Conservation (phyloP, 2,797 vertebrate species). For the Morelia viridis region DNA sequence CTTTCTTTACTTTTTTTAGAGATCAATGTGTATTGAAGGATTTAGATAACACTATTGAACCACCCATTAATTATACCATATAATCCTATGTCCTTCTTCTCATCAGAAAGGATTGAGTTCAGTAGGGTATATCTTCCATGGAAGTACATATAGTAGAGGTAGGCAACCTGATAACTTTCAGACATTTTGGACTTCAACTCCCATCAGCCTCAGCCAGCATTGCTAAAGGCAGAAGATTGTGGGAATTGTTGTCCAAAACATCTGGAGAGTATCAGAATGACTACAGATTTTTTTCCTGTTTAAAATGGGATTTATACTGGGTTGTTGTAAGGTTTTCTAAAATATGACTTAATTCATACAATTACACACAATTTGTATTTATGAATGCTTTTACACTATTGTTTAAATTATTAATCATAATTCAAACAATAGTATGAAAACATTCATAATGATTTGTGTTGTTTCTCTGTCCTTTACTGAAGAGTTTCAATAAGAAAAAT, state of each 20-base stretch:
- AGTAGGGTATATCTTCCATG: neutral
- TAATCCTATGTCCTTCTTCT: neutral
- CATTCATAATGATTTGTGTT: neutral
- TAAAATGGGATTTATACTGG: neutral
- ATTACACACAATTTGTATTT: neutral
- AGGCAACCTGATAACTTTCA: neutral
- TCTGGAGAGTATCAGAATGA: neutral
- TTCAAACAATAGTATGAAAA: neutral
- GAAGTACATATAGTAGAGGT: neutral
- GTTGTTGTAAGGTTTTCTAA: neutral
- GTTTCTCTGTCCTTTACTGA: neutral
- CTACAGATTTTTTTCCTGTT: neutral
- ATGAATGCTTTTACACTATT: neutral
- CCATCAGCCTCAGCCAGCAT: neutral
- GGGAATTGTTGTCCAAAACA: neutral
- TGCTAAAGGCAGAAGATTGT: neutral
- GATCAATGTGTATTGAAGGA: neutral
- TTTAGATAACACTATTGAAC: neutral
- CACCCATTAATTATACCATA: neutral
- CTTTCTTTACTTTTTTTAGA: neutral
- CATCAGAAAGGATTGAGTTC: neutral
- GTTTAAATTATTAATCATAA: neutral
- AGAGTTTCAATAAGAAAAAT: neutral
- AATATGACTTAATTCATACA: neutral
- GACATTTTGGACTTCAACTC: neutral